Base-by-base conservation (phyloP, 2,113 vertebrate genomes). In the Romanogobio albipinnatus region DNA sequence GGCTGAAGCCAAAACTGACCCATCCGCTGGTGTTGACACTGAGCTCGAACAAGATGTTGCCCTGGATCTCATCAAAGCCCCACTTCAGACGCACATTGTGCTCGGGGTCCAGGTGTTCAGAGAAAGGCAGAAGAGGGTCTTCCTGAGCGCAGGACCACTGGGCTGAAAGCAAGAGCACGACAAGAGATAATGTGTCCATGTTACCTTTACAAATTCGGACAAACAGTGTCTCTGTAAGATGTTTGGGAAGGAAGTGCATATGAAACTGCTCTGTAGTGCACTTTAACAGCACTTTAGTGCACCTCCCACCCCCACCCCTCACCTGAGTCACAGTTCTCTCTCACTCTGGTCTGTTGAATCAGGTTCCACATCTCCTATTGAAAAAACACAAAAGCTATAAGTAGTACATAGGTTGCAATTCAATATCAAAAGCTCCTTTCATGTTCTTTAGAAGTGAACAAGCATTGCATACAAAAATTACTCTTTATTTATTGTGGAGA, bases 1-100 rank as follows among this genome's bases (percentile, higher is more conserved):
- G 76, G 61, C 92, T 96, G 59, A 96, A 88, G 15, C 95, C 96
- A 84, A 96, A 90, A 80, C 94, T 91, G 76, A 96, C 89, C 94
- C 95, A 97, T 43, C 93, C 95, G 9, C 90, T 87, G 33, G 94
- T 94, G 68, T 56, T 93, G 75, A 95, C 90, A 3, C 87, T 88
- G 51, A 96, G 86, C 70, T 95, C 92, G 62, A 96, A 93, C 0
- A 75, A 92, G 22, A 97, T 94, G 61, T 91, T 29, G 56, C 94
- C 93, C 70, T 85, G 36, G 0, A 88, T 13, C 22, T 86, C 7
- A 2, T 95, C 87, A 1, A 95, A 94, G 74, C 96, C 95, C 95
- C 94, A 95, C 80, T 9, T 9, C 74, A 96, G 87, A 61, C 49
- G 89, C 17, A 95, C 82, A 39, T 53, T 17, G 0, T 80, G 64